Base-by-base conservation (phyloP, 2,888 invertebrate species). In the Cryptocheilus praepositus region DNA sequence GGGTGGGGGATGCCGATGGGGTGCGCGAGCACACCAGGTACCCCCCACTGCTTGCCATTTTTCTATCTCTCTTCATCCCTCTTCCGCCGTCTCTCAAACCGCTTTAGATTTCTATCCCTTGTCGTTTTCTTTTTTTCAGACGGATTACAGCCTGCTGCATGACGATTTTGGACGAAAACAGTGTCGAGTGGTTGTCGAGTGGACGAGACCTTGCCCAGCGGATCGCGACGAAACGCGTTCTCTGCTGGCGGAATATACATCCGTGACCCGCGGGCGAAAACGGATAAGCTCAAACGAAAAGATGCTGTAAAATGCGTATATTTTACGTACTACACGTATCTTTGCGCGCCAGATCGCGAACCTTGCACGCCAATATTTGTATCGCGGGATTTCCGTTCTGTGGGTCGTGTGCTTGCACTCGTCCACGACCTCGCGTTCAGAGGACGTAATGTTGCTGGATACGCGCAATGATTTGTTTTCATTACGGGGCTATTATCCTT, bases 121-220 rank as follows among this genome's bases (percentile, higher is more conserved):
- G n/a, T 7, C 49, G 55, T 28, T 28, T 43, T 7, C 49, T 63
- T 22, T 36, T 19, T 46, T 19, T 51, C 53, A 22, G 16, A 55
- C 62, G 64, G 56, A 63, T 61, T 69, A 73, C 73, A 61, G 22
- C 68, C 55, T 60, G 73, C 61, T 71, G 73, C 71, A 77, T 73
- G 74, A 73, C 74, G 73, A 77, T 77, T 77, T 73, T 73, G 70
- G 59, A 59, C 64, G 75, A 73, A 77, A 77, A 77, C 77, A 77
- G 74, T 65, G 73, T 69, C 70, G 77, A 49, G 49, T 49, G 49
- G 49, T n/a, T 49, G 18, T 18, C 36, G 36, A 36, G 36, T 36
- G 36, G 36, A 18, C 49, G 49, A 49, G 5, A 49, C n/a, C 49
- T 49, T 13, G 49, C 49, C 49, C 8, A 13, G n/a, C 8, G 49